These are phyloP conservation scores for Petrosia ficiformis DNA, from an alignment of 37 sponge, comb jelly and placozoan genomes.

Conservation along the genomic window DNA sequence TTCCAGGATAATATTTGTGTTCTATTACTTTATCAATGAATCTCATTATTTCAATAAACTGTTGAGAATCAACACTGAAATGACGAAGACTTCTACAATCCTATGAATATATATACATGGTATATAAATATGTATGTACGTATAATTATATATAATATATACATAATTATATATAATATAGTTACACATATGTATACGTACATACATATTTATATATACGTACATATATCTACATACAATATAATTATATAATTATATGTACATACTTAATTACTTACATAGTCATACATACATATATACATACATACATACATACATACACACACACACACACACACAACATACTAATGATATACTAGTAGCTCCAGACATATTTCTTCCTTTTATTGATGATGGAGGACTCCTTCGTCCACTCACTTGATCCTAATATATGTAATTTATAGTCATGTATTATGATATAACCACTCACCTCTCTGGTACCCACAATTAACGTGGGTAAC, in stretches of 20 bases:
- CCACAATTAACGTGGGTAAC: conserved; percentile 83
- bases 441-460: not conserved
- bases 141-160: conserved; percentile 16
- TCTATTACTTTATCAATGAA: conserved; percentile 89
- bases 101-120: conserved; percentile 10
- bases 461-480: conserved; percentile 70
- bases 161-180: not conserved
- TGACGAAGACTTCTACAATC: conserved; percentile 58
- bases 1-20: not conserved
- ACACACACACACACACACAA: no score
- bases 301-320: not conserved
- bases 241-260: no score
- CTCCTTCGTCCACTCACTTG: not conserved
- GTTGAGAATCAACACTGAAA: conserved; percentile 56
- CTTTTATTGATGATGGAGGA: not conserved
- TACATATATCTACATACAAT: no score
- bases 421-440: conserved; percentile 8
- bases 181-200: conserved; percentile 28
- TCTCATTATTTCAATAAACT: conserved; percentile 56
- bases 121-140: not conserved
- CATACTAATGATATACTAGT: not conserved
- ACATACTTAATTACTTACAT: no score
- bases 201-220: no score
- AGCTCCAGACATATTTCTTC: not conserved
- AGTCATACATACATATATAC: no score